phyloP scores from a whole-genome alignment of 2,888 invertebrate species.

The Hirtodrosophila cameraria region DNA sequence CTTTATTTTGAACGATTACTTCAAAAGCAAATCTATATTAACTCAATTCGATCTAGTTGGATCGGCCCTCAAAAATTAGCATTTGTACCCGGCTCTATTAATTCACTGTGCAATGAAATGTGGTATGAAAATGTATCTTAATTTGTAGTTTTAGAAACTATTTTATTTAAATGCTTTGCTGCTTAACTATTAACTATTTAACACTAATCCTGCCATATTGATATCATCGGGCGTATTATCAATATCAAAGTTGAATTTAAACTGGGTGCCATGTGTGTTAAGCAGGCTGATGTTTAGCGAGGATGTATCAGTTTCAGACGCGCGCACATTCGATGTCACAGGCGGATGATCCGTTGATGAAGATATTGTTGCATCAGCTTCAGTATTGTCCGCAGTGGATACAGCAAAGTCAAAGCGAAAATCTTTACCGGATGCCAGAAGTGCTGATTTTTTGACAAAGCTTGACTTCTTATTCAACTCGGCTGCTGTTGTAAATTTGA shows the following conservation, averaged over 20 bases:
- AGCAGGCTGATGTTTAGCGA: constrained; percentile 21
- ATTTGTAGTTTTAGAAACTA: not conserved
- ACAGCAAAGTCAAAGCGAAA: constrained; percentile 86
- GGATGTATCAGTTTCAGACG: not conserved
- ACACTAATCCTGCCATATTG: constrained; percentile 63
- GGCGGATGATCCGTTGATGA: constrained; percentile 40
- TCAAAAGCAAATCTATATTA: too few species aligned
- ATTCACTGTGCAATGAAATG: too few species aligned
- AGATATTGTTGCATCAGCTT: not conserved
- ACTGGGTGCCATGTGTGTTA: constrained; percentile 84
- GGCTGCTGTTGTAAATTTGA: constrained; percentile 86
- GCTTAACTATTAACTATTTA: constrained; percentile 46
- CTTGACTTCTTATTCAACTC: constrained; percentile 86
- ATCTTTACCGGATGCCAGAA: constrained; percentile 85
- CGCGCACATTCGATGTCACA: not conserved
- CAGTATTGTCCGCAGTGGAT: constrained; percentile 9
- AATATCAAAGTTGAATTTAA: constrained; percentile 88
- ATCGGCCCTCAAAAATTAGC: too few species aligned
- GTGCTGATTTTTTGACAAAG: constrained; percentile 88
- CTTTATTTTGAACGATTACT: too few species aligned
- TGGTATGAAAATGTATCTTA: too few species aligned
- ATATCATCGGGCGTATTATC: constrained; percentile 63
- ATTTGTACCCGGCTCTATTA: too few species aligned
- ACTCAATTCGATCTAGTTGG: too few species aligned
- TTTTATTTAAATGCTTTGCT: not conserved